Percentiles rank a stretch among this genome's conserved stretches.
Conservation (phyloP, 2,888 invertebrate genomes). For the Dicycla oo region DNA sequence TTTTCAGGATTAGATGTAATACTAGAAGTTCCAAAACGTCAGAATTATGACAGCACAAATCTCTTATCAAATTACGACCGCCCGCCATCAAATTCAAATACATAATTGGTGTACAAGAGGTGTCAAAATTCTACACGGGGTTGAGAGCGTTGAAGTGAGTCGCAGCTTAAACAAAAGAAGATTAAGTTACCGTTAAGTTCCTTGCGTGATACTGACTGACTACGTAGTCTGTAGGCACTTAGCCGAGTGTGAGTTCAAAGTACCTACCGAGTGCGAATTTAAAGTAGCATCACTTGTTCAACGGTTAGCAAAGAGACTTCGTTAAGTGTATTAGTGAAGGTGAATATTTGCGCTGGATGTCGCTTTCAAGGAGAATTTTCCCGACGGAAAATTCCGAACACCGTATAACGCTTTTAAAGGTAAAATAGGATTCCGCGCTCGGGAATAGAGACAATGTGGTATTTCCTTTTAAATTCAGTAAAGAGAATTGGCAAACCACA, state of each 20-base stretch:
- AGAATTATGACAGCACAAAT: constrained; percentile 53
- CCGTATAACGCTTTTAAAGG: constrained; percentile 46
- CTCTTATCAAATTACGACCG: constrained; percentile 46
- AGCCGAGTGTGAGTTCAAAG: constrained; percentile 35
- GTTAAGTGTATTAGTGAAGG: constrained; percentile 59
- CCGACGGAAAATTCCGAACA: constrained; percentile 38
- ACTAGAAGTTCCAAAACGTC: constrained; percentile 11
- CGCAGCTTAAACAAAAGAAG: constrained; percentile 70
- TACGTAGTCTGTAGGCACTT: constrained; percentile 48
- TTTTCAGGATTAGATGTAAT: not conserved
- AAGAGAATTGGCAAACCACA: constrained; percentile 37
- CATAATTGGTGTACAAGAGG: constrained; percentile 66
- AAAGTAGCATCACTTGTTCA: constrained; percentile 56
- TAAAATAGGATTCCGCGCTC: constrained; percentile 47
- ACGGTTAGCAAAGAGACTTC: constrained; percentile 54
- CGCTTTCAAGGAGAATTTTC: constrained; percentile 44
- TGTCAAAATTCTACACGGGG: constrained; percentile 71
- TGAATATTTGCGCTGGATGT: constrained; percentile 57
- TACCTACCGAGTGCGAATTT: constrained; percentile 25
- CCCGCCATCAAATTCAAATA: constrained; percentile 53
- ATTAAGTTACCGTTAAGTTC: constrained; percentile 70
- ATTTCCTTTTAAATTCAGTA: constrained; percentile 48
- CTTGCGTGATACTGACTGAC: constrained; percentile 63
- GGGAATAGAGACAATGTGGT: constrained; percentile 39
- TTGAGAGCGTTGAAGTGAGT: constrained; percentile 69